Evolutionary conservation across 2,888 invertebrate species (phyloP).

Genomic region (Cephus pygmeus): DNA sequence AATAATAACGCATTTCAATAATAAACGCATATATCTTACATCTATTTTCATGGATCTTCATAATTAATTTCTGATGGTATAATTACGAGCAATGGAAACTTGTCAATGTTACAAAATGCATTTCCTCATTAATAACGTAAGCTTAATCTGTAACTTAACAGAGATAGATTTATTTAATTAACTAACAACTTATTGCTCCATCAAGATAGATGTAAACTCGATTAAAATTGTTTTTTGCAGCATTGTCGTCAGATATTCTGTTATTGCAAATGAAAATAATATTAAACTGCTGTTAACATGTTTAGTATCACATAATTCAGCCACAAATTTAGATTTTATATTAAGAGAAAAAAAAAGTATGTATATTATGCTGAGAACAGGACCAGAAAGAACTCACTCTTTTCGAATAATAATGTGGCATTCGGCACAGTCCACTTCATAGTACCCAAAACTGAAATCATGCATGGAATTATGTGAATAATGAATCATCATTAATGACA

Average conservation of each 20-base stretch:
- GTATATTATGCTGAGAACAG: background rate
- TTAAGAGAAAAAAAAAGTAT: background rate
- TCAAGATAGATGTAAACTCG: constrained; percentile 8
- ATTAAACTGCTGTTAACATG: constrained; percentile 6
- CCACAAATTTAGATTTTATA: background rate
- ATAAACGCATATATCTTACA: background rate
- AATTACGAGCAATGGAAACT: background rate
- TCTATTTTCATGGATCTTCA: background rate
- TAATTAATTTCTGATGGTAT: background rate
- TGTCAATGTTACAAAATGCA: background rate
- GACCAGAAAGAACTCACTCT: background rate
- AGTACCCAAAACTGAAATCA: background rate
- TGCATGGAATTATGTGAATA: background rate
- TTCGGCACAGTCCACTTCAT: background rate
- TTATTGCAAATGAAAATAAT: constrained; percentile 28
- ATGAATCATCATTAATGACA: background rate
- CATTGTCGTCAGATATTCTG: constrained; percentile 22
- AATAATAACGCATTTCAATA: background rate
- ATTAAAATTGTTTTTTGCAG: constrained; percentile 24
- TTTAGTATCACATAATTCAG: background rate
- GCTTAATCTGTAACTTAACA: background rate
- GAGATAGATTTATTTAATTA: background rate
- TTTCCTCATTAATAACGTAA: background rate
- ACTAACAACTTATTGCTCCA: background rate
- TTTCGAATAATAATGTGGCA: background rate